Conservation (phyloP, 2,113 vertebrate genomes). For the Catharus bicknelli region DNA sequence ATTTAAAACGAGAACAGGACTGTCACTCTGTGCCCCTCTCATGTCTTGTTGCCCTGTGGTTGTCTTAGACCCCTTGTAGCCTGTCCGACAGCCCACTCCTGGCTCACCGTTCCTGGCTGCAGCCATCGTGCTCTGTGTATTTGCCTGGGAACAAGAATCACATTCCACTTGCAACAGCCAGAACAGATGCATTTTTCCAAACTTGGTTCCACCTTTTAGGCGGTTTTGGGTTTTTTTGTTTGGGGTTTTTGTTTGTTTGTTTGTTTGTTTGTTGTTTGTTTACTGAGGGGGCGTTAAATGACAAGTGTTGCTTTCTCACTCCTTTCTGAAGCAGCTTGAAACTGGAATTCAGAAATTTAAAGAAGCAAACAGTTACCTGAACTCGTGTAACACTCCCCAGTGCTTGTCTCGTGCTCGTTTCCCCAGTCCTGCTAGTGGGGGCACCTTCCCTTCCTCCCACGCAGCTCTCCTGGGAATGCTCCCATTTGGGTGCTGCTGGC, state of each 20-base stretch:
- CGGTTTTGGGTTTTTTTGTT: background rate
- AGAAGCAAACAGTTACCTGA: background rate
- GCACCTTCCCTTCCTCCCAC: background rate
- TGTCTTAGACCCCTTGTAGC: slow-evolving; percentile 54
- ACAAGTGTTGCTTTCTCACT: slow-evolving; percentile 14
- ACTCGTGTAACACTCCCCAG: background rate
- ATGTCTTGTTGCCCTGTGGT: slow-evolving; percentile 58
- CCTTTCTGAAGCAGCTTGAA: slow-evolving; percentile 33
- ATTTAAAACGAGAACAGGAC: slow-evolving; percentile 61
- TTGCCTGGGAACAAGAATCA: slow-evolving; percentile 47
- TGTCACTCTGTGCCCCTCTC: slow-evolving; percentile 53
- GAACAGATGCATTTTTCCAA: slow-evolving; percentile 49
- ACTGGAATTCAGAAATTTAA: slow-evolving; percentile 39
- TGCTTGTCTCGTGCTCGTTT: background rate
- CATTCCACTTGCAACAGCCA: slow-evolving; percentile 62
- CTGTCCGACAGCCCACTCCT: slow-evolving; percentile 13
- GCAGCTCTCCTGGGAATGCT: background rate
- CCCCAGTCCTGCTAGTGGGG: background rate
- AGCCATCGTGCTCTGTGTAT: slow-evolving; percentile 43
- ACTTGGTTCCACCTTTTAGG: background rate
- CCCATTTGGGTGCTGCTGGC: background rate
- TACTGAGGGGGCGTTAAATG: background rate
- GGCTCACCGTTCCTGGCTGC: slow-evolving; percentile 6
- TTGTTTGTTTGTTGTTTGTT: background rate
- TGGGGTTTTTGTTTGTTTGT: background rate